phyloP scores from a whole-genome alignment of 2,797 vertebrate species.

The Okamejei kenojei region DNA sequence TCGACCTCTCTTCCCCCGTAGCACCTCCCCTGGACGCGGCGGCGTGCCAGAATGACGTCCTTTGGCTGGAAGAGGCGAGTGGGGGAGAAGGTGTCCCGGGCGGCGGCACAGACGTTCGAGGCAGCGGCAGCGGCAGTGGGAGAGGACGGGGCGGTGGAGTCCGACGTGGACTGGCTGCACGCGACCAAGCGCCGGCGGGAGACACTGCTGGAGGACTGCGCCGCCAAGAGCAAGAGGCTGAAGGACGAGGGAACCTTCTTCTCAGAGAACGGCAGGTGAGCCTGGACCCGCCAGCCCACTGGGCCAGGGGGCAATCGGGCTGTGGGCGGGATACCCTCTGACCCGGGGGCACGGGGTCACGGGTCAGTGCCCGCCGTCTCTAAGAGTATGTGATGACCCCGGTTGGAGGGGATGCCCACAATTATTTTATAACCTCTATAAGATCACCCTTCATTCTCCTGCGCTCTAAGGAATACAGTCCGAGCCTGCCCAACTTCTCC shows the following conservation, averaged over 20 bases:
- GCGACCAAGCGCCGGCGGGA: conserved; percentile 71
- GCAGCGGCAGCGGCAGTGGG: conserved; percentile 72
- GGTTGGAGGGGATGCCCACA: too few species aligned
- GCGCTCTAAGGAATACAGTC: too few species aligned
- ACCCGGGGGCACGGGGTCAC: too few species aligned
- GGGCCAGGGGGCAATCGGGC: too few species aligned
- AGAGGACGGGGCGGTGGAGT: conserved; percentile 50
- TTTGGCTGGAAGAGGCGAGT: conserved; percentile 93
- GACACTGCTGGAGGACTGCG: conserved; percentile 68
- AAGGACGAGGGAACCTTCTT: conserved; percentile 76
- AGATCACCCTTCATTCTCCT: too few species aligned
- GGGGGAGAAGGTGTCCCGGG: conserved; percentile 84
- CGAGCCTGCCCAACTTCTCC: too few species aligned
- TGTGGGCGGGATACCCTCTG: too few species aligned
- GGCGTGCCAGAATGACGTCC: conserved; percentile 71
- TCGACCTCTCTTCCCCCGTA: too few species aligned
- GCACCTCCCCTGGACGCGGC: not conserved
- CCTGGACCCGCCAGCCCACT: not conserved
- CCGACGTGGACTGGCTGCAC: conserved; percentile 64
- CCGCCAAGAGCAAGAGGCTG: conserved; percentile 67
- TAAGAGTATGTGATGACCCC: too few species aligned
- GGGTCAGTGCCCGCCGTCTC: too few species aligned
- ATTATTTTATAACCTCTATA: too few species aligned
- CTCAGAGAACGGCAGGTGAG: conserved; percentile 78
- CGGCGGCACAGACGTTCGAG: conserved; percentile 75